Percentiles rank a stretch among this genome's conserved stretches.
Evolutionary conservation across 2,113 vertebrate genomes (phyloP).

Genomic region (Ovibos moschatus): DNA sequence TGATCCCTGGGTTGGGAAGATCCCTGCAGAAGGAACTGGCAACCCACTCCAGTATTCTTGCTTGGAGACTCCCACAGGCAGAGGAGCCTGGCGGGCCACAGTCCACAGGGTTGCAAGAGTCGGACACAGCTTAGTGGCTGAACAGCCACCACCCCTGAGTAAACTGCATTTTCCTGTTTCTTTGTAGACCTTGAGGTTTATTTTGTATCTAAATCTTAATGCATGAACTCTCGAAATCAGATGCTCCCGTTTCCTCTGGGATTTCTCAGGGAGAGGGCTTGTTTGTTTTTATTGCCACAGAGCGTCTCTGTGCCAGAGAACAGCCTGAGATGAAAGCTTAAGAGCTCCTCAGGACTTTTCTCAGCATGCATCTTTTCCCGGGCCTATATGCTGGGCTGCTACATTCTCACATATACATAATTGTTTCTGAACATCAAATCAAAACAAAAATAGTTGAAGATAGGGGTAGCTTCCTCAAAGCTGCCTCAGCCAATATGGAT

Average conservation of each 20-base stretch:
- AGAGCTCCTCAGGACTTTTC: neutral
- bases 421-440: neutral
- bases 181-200: neutral
- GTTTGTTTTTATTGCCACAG: neutral
- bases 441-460: neutral
- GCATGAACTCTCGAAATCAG: neutral
- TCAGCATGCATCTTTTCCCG: neutral
- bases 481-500: too few relatives aligned
- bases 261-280: neutral
- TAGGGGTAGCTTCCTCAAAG: neutral
- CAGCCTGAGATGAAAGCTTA: neutral
- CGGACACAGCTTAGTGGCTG: fast-evolving
- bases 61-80: neutral
- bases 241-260: neutral
- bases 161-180: neutral
- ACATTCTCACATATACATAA: neutral
- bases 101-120: neutral
- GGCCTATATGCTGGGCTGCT: neutral
- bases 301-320: neutral
- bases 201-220: too few relatives aligned
- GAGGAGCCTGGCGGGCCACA: fast-evolving
- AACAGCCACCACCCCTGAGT: neutral
- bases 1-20: neutral
- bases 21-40: neutral
- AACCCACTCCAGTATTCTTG: neutral